Conservation (phyloP, 2,113 vertebrate genomes). For the Pontoporia blainvillei region DNA sequence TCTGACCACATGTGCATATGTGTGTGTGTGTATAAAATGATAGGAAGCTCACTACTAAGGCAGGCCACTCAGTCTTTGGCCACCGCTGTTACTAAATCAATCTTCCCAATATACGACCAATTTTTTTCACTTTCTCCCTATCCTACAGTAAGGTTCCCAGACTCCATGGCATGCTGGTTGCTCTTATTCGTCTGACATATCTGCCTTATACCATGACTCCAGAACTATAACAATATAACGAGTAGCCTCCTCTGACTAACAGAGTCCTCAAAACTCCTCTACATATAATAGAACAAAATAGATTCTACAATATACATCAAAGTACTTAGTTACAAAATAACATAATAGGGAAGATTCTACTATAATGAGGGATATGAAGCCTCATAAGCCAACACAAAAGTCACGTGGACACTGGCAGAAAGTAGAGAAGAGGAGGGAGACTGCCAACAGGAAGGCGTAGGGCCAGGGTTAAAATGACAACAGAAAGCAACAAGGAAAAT, state of each 20-base stretch:
- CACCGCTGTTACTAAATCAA: neutral
- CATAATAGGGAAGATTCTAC: neutral
- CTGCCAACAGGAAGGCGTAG: neutral
- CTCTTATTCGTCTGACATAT: neutral
- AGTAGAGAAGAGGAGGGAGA: neutral
- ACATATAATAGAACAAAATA: neutral
- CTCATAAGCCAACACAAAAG: neutral
- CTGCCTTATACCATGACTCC: neutral
- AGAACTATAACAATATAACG: neutral
- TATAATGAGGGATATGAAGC: neutral
- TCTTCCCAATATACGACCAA: neutral
- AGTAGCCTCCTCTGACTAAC: neutral
- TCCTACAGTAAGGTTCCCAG: neutral
- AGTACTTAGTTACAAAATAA: neutral
- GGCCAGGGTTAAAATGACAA: neutral
- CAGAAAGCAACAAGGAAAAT: neutral
- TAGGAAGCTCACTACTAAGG: neutral
- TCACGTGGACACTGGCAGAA: neutral
- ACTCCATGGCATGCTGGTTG: neutral
- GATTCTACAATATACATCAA: neutral
- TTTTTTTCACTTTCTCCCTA: neutral
- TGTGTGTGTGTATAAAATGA: accelerated
- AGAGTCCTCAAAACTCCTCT: neutral
- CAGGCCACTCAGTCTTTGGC: neutral
- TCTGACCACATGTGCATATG: neutral